phyloP scores from a whole-genome alignment of 2,113 vertebrate genomes.

The Podarcis muralis region DNA sequence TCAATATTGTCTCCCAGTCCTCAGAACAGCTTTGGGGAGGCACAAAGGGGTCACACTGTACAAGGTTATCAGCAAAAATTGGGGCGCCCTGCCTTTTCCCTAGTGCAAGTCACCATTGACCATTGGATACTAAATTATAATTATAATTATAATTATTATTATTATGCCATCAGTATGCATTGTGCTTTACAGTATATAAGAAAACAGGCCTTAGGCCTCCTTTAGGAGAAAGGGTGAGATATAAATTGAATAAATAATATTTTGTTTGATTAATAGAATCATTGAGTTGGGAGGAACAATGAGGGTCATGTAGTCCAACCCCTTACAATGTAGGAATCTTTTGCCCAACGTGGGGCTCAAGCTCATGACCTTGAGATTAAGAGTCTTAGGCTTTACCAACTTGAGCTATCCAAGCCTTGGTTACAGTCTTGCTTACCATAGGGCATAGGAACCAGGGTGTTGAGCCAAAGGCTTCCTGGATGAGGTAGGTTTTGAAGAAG shows the following conservation, averaged over 20 bases:
- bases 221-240: too few relatives aligned
- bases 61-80: background rate
- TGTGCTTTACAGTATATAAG: background rate
- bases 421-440: too few relatives aligned
- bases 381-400: too few relatives aligned
- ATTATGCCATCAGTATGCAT: background rate
- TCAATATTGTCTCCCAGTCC: background rate
- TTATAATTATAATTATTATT: background rate
- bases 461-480: background rate
- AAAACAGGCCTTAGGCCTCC: background rate
- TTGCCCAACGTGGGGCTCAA: too few relatives aligned
- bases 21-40: background rate
- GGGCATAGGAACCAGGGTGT: background rate
- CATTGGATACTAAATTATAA: background rate
- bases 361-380: too few relatives aligned
- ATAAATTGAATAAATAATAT: too few relatives aligned
- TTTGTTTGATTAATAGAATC: too few relatives aligned
- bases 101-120: background rate
- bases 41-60: background rate
- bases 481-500: too few relatives aligned
- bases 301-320: too few relatives aligned
- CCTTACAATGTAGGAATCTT: too few relatives aligned
- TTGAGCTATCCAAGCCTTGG: too few relatives aligned
- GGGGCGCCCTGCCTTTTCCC: background rate
- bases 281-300: too few relatives aligned